Evolutionary conservation across 2,113 vertebrate species (phyloP).

Genomic region (Bubo blakistoni): DNA sequence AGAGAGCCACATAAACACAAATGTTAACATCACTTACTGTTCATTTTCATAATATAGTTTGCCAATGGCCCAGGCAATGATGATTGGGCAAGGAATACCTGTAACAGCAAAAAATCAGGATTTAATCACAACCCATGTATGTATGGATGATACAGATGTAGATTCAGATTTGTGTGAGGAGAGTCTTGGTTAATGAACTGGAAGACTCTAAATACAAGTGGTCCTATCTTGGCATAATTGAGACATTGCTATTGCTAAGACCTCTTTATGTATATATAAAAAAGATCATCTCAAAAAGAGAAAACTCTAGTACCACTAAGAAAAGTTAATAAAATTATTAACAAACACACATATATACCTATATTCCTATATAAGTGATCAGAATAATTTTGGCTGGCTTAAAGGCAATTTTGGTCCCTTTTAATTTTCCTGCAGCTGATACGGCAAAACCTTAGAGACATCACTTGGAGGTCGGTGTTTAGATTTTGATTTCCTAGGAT

Average conservation of each 20-base stretch:
- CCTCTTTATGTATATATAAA: neutral
- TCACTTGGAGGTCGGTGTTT: neutral
- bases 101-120: slow-evolving; percentile 3
- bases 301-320: neutral
- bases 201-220: neutral
- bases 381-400: neutral
- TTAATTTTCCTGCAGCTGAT: neutral
- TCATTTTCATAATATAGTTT: slow-evolving; percentile 92
- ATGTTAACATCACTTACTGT: slow-evolving; percentile 78
- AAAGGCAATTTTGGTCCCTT: neutral
- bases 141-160: neutral
- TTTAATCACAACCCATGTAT: neutral
- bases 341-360: neutral
- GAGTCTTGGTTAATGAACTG: neutral
- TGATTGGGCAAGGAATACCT: slow-evolving; percentile 92
- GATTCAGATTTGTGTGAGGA: neutral
- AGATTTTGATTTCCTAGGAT: neutral
- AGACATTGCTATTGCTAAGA: neutral
- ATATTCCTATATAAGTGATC: neutral
- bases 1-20: neutral
- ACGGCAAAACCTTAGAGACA: neutral
- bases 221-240: neutral
- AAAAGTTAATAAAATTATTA: neutral
- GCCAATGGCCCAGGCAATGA: slow-evolving; percentile 88
- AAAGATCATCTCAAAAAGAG: neutral